Conservation (phyloP, 2,797 vertebrate genomes). For the Schizothorax lantsangensis region DNA sequence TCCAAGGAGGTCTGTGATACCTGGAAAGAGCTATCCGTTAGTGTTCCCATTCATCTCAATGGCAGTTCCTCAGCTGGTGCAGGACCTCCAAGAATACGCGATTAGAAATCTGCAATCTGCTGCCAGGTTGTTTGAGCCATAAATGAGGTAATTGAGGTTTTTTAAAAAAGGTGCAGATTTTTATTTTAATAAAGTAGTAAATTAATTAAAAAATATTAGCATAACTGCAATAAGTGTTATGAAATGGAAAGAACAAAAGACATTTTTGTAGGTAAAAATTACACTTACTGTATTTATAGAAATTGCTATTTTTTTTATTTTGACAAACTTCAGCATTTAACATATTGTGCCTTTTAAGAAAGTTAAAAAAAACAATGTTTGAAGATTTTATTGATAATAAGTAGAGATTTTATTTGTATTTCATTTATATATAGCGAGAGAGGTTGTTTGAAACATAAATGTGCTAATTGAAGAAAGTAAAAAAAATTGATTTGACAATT, state of each 20-base stretch:
- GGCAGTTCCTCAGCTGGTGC: not conserved
- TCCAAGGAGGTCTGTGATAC: slow-evolving; percentile 2
- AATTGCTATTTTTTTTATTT: not conserved
- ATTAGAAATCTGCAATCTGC: not conserved
- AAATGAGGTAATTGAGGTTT: not conserved
- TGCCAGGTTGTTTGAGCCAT: not conserved
- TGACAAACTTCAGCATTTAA: not conserved
- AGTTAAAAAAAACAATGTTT: not conserved
- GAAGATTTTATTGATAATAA: not conserved
- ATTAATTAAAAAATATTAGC: not conserved
- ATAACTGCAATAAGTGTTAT: no score
- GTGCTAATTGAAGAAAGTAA: not conserved
- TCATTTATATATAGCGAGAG: not conserved
- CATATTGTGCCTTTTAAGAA: not conserved
- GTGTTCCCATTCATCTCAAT: slow-evolving; percentile 16
- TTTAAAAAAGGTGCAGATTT: not conserved
- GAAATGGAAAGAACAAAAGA: not conserved
- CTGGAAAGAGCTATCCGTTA: slow-evolving; percentile 13
- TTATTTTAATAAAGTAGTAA: not conserved
- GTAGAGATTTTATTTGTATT: not conserved
- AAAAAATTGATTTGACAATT: not conserved
- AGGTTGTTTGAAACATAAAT: not conserved
- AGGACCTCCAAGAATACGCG: not conserved
- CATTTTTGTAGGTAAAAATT: not conserved
- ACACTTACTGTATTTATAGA: not conserved